These are phyloP conservation scores for Elephas maximus DNA, from an alignment of 2,113 vertebrate species.

Conservation along the genomic window DNA sequence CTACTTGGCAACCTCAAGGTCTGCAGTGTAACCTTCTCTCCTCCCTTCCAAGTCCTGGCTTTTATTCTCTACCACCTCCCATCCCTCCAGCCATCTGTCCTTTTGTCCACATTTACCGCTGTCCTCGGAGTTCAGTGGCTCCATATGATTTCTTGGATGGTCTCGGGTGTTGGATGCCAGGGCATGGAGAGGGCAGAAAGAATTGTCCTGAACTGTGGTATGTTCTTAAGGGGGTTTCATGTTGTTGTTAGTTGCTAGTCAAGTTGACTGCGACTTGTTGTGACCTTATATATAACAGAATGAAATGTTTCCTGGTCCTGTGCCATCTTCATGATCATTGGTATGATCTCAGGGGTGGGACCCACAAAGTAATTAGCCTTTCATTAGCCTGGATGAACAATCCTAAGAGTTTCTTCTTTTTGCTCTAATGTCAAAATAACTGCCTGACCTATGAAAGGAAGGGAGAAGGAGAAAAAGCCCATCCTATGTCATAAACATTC, in stretches of 20 bases:
- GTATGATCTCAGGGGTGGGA: not conserved
- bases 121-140: not conserved
- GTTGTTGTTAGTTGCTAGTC: not conserved
- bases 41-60: not conserved
- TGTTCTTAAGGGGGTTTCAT: not conserved
- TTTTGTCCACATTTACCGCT: not conserved
- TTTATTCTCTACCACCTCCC: not conserved
- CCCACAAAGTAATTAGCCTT: not conserved
- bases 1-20: not conserved
- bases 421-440: not conserved
- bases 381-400: not conserved
- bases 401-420: not conserved
- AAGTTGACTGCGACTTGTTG: not conserved
- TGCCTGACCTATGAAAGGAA: not conserved
- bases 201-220: not conserved
- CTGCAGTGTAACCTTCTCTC: not conserved
- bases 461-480: not conserved
- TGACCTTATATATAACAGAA: not conserved
- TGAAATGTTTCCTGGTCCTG: not conserved
- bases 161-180: not conserved
- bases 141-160: not conserved
- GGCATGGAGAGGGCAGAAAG: not conserved
- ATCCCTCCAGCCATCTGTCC: not conserved
- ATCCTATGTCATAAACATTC: not conserved
- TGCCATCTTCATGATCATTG: not conserved